Percentiles rank a stretch among this genome's conserved stretches.
Conservation (phyloP, 2,113 vertebrate genomes). For the Himantopus leucocephalus region DNA sequence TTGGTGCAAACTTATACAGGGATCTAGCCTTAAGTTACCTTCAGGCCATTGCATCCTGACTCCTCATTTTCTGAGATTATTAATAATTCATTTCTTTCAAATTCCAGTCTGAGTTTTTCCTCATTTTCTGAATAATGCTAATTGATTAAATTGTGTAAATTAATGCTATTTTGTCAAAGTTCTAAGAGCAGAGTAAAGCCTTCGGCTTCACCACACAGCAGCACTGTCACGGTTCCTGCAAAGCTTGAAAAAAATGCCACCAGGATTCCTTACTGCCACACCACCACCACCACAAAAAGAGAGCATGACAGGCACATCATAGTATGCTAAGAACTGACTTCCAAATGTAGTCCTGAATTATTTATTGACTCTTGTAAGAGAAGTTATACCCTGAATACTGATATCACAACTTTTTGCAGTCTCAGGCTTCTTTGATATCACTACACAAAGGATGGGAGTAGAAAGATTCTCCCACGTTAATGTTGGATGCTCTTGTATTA, state of each 20-base stretch:
- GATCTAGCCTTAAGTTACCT: background rate
- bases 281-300: background rate
- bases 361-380: background rate
- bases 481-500: background rate
- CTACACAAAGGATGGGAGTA: background rate
- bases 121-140: background rate
- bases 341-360: background rate
- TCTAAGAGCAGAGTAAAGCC: background rate
- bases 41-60: background rate
- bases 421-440: background rate
- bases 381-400: background rate
- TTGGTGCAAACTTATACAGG: background rate
- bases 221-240: background rate
- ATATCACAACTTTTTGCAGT: background rate
- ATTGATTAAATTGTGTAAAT: background rate
- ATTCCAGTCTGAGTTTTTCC: background rate
- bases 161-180: background rate
- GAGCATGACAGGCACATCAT: background rate
- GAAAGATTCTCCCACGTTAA: background rate
- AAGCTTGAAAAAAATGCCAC: background rate
- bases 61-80: background rate
- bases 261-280: background rate
- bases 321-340: background rate
- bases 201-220: background rate
- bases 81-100: background rate